Evolutionary conservation across 2,113 vertebrate species (phyloP).

Genomic region (Mungos mungo): DNA sequence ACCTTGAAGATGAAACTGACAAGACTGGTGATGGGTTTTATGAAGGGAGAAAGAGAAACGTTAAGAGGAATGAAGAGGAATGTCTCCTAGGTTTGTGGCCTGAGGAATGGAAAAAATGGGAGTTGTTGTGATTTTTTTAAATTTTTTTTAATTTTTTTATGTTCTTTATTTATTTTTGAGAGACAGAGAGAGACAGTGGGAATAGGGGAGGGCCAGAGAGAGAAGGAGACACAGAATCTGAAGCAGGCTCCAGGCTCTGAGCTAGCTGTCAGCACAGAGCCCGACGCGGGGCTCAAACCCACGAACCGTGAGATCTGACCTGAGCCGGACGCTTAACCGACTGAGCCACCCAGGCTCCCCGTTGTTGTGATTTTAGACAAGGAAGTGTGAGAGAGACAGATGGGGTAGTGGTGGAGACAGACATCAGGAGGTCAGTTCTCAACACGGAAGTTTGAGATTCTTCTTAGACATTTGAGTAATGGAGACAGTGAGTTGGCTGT

Average conservation of each 20-base stretch:
- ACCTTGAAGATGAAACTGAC: not conserved
- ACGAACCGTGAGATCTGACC: too few species aligned
- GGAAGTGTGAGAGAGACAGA: not conserved
- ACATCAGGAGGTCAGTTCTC: not conserved
- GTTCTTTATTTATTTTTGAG: too few species aligned
- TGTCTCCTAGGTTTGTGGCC: not conserved
- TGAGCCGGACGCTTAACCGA: too few species aligned
- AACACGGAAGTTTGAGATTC: not conserved
- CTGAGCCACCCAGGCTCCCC: too few species aligned
- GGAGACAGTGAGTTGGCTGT: not conserved
- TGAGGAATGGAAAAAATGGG: slow-evolving; percentile 4
- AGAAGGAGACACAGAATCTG: too few species aligned
- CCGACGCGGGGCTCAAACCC: too few species aligned
- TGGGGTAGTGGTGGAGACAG: fast-evolving
- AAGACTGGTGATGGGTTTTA: not conserved
- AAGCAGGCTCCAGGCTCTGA: too few species aligned
- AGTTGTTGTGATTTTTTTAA: not conserved
- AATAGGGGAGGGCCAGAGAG: too few species aligned
- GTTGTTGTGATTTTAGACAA: not conserved
- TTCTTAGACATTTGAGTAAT: not conserved
- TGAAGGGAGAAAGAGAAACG: not conserved
- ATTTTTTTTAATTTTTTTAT: too few species aligned
- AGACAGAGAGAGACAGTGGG: too few species aligned
- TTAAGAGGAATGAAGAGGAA: not conserved
- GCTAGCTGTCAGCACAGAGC: too few species aligned